phyloP scores from a whole-genome alignment of 2,113 vertebrate genomes.

The Ariopsis seemanni region DNA sequence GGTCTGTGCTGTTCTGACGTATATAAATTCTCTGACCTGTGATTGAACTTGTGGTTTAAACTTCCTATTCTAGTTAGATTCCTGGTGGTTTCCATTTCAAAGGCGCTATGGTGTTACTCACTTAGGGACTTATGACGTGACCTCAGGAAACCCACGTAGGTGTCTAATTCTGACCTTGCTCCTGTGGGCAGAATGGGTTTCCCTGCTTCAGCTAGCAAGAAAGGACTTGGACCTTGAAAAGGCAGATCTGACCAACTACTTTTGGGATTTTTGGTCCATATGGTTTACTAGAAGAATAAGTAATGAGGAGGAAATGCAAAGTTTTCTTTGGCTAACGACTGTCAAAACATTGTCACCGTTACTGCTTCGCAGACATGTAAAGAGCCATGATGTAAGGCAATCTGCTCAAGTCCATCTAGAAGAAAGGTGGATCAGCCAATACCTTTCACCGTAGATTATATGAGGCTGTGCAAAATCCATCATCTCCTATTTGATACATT shows the following conservation, averaged over 20 bases:
- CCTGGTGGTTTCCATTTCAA: slow-evolving; percentile 40
- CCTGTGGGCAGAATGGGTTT: slow-evolving; percentile 32
- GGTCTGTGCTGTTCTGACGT: slow-evolving; percentile 13
- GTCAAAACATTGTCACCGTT: slow-evolving; percentile 23
- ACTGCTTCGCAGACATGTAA: neutral
- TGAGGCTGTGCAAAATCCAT: slow-evolving; percentile 21
- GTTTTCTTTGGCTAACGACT: slow-evolving; percentile 33
- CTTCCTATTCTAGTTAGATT: slow-evolving; percentile 36
- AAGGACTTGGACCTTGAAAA: neutral
- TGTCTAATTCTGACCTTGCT: slow-evolving; percentile 27
- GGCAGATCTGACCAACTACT: neutral
- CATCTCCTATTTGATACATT: slow-evolving; percentile 28
- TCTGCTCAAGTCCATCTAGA: neutral
- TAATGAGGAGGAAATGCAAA: slow-evolving; percentile 16
- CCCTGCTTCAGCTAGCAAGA: slow-evolving; percentile 13
- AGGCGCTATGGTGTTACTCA: slow-evolving; percentile 29
- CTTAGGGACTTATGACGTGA: slow-evolving; percentile 31
- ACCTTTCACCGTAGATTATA: slow-evolving; percentile 8
- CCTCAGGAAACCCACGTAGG: slow-evolving; percentile 40
- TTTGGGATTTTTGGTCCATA: slow-evolving; percentile 17
- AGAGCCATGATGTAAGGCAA: slow-evolving; percentile 13
- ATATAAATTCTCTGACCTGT: slow-evolving; percentile 20
- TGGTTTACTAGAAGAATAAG: neutral
- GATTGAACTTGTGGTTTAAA: slow-evolving; percentile 42
- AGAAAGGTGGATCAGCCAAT: slow-evolving; percentile 10